A percentile compares a stretch with the other conserved stretches of the same genome.
Evolutionary conservation across 1,140 invertebrate genomes (phyloP).

Genomic region (Drosophila fuyamai): DNA sequence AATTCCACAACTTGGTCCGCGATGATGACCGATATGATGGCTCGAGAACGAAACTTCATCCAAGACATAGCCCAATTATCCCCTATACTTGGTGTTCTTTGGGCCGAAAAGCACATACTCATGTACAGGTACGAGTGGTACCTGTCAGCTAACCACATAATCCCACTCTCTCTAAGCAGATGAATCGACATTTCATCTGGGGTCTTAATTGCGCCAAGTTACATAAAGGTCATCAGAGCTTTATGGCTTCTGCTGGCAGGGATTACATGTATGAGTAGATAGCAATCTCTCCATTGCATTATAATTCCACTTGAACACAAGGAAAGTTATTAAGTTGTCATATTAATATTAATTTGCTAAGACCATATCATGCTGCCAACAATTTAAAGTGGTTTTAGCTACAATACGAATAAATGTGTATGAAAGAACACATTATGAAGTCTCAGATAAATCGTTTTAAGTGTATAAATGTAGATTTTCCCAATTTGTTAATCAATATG

Average conservation of each 20-base stretch:
- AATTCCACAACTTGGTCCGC: not conserved
- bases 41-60: slow-evolving; percentile 10
- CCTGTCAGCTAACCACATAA: slow-evolving; percentile 16
- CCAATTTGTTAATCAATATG: no score
- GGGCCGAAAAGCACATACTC: slow-evolving; percentile 30
- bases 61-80: slow-evolving; percentile 36
- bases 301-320: not conserved
- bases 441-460: no score
- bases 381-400: not conserved
- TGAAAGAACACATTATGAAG: no score
- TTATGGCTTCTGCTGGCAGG: slow-evolving; percentile 6
- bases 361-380: not conserved
- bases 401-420: no score
- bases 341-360: slow-evolving; percentile 4
- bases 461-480: no score
- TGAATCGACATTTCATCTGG: slow-evolving; percentile 21
- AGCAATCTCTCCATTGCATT: slow-evolving; percentile 4
- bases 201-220: slow-evolving; percentile 24
- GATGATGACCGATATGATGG: slow-evolving; percentile 37
- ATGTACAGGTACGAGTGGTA: slow-evolving; percentile 10
- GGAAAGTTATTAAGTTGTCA: slow-evolving; percentile 27
- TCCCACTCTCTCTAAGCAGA: slow-evolving; percentile 15
- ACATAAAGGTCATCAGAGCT: slow-evolving; percentile 36
- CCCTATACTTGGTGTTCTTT: slow-evolving; percentile 19
- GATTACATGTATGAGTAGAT: slow-evolving; percentile 2